Base-by-base conservation (phyloP, 92 coral and sea anemone species). In the Nematostella vectensis region DNA sequence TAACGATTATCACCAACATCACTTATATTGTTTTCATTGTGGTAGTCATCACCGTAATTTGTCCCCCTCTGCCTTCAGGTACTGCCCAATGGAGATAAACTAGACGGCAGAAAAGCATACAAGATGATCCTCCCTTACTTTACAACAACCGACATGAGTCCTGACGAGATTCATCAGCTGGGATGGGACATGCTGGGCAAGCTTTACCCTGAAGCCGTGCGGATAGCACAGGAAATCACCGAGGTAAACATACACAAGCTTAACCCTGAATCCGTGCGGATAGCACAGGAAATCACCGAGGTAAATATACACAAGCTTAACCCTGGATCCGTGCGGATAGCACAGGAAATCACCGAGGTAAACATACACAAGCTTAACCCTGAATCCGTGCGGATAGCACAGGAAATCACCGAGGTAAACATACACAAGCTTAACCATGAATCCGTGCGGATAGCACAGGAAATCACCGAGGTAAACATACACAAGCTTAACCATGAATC, bases 101-200 rank as follows among this genome's bases (percentile, higher is more conserved):
- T 93, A 11, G 57, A 28, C 38, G 99, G 99, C 22, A 78, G 12
- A 27, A 57, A 82, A 65, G 87, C 99, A 1, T 93, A 93, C 56
- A 70, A 82, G 74, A 78, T 57, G 71, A 93, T 87, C 21, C 30
- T 93, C 29, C 89, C 95, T 4, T 93, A 81, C 62, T 93, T 82
- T 47, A 93, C 99, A 0, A 82, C 99, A 4, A 87, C 69, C 8
- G 55, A 71, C 17, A 80, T 82, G 81, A 75, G 58, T 0, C 93
- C 99, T 0, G 83, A 87, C 3, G 59, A 81, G 15, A 77, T 93
- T 9, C 57, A 82, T 53, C 15, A 56, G 1, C 68, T 93, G 20
- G 99, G 99, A 11, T 27, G 71, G 38, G 37, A 29, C 11, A 82
- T 78, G 88, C 48, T 79, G 12, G 39, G 55, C 24, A 51, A 50